Conservation (phyloP, 2,113 vertebrate genomes). For the Todiramphus chloris region DNA sequence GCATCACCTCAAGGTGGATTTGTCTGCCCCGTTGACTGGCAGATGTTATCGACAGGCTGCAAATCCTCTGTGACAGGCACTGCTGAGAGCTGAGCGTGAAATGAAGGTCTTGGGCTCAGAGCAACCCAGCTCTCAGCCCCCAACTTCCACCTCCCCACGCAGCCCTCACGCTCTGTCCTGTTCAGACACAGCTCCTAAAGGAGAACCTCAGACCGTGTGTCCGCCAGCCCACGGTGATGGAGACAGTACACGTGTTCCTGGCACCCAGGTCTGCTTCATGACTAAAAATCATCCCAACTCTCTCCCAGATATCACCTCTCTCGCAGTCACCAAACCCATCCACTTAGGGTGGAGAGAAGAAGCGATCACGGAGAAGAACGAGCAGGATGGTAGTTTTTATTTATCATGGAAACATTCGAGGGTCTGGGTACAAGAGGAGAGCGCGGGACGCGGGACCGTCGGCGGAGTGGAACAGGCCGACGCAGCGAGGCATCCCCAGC, state of each 20-base stretch:
- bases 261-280: not conserved
- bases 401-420: not conserved
- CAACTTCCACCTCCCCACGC: not conserved
- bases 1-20: not conserved
- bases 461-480: not conserved
- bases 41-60: not conserved
- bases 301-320: not conserved
- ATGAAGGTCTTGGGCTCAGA: not conserved
- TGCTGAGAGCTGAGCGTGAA: not conserved
- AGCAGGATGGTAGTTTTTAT: not conserved
- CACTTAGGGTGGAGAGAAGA: not conserved
- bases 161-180: rapidly evolving
- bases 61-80: not conserved
- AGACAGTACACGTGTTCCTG: rapidly evolving
- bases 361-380: rapidly evolving
- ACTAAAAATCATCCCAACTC: not conserved
- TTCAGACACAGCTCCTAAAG: not conserved
- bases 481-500: not conserved
- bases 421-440: not conserved
- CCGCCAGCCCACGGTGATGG: not conserved
- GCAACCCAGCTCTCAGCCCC: not conserved
- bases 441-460: rapidly evolving
- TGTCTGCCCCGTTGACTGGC: rapidly evolving
- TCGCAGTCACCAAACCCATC: not conserved
- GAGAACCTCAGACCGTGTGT: not conserved